Percentiles rank a stretch among this genome's conserved stretches.
phyloP scores from a whole-genome alignment of 1,140 invertebrate genomes.

The Drosophila arawakana region DNA sequence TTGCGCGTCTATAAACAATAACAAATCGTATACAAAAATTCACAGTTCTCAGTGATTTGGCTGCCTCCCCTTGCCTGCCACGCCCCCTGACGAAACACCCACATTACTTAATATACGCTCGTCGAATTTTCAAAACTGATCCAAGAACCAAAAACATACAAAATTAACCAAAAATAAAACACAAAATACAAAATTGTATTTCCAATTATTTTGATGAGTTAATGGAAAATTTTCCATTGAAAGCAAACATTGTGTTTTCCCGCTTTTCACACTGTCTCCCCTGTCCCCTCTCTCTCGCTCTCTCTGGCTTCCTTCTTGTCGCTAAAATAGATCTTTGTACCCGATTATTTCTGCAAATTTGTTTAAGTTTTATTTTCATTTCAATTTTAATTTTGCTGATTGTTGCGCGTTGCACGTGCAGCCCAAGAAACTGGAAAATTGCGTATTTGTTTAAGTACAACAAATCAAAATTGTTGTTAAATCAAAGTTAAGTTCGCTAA shows the following conservation, averaged over 20 bases:
- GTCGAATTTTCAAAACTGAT: slow-evolving; percentile 34
- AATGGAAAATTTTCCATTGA: slow-evolving; percentile 70
- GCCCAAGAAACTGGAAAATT: slow-evolving; percentile 66
- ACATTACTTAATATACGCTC: slow-evolving; percentile 64
- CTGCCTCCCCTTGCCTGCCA: no score
- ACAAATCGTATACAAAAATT: slow-evolving; percentile 43
- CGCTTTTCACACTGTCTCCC: background rate
- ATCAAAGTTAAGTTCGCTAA: slow-evolving; percentile 28
- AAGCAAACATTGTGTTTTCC: slow-evolving; percentile 22
- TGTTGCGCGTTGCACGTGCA: slow-evolving; percentile 56
- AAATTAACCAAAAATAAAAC: slow-evolving; percentile 31
- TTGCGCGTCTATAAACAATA: slow-evolving; percentile 71
- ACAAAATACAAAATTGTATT: slow-evolving; percentile 15
- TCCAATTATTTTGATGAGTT: slow-evolving; percentile 73
- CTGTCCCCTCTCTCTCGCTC: background rate
- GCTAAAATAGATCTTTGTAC: slow-evolving; percentile 3
- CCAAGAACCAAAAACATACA: slow-evolving; percentile 41
- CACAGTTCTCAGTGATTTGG: background rate
- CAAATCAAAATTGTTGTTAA: background rate
- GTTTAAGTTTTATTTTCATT: slow-evolving; percentile 78
- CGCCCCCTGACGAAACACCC: background rate
- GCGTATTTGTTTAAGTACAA: slow-evolving; percentile 62
- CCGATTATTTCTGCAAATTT: slow-evolving; percentile 67
- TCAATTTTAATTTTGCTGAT: slow-evolving; percentile 75
- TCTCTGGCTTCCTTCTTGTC: background rate